These are phyloP conservation scores for Dryobotodes eremita DNA, from an alignment of 2,888 invertebrate species.

Conservation along the genomic window DNA sequence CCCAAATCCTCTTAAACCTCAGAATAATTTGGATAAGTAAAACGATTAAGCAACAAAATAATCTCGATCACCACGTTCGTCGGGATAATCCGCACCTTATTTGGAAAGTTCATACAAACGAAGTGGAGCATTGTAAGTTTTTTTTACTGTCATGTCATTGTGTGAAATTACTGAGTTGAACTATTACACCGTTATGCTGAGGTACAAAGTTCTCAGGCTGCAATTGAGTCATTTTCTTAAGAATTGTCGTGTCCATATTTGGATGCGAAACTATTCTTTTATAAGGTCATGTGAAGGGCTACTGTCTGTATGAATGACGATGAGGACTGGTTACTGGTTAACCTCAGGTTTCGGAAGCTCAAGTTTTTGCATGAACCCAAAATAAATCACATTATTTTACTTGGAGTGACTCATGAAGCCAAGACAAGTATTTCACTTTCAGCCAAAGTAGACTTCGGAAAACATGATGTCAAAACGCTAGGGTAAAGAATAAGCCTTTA, in stretches of 20 bases:
- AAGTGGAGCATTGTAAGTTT: slow-evolving; percentile 43
- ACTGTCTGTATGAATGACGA: slow-evolving; percentile 2
- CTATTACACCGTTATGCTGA: slow-evolving; percentile 55
- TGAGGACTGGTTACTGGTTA: slow-evolving; percentile 22
- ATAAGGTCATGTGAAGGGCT: slow-evolving; percentile 30
- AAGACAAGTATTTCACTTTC: neutral
- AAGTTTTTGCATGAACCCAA: slow-evolving; percentile 6
- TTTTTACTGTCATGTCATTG: slow-evolving; percentile 55
- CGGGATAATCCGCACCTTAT: slow-evolving; percentile 49
- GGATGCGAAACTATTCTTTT: slow-evolving; percentile 38
- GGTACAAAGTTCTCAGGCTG: slow-evolving; percentile 49
- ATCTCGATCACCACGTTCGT: slow-evolving; percentile 22
- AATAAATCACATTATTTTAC: neutral
- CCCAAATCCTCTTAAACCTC: neutral
- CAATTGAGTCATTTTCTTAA: slow-evolving; percentile 51
- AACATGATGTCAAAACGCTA: neutral
- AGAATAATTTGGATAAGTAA: neutral
- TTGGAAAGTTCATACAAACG: slow-evolving; percentile 47
- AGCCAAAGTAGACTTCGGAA: neutral
- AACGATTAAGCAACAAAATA: slow-evolving; percentile 12
- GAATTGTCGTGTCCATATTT: slow-evolving; percentile 42
- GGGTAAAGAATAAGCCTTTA: slow-evolving; percentile 12
- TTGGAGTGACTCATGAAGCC: neutral
- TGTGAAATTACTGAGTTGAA: slow-evolving; percentile 54
- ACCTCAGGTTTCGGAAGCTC: slow-evolving; percentile 9